Percentiles rank a stretch among this genome's conserved stretches.
Conservation (phyloP, 2,113 vertebrate species). For the Theristicus caerulescens region DNA sequence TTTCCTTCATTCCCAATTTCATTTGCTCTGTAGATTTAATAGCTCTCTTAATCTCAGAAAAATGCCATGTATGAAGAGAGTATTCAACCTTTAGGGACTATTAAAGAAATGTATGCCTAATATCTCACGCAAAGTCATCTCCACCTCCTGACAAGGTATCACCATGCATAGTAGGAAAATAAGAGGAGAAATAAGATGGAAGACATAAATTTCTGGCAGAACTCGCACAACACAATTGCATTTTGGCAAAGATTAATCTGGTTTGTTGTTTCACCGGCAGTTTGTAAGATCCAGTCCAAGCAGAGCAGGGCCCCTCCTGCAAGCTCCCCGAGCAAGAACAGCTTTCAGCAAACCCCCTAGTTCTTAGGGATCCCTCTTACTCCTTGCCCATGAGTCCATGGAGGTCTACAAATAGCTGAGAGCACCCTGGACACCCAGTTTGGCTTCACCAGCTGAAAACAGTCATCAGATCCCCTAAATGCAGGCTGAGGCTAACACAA, state of each 20-base stretch:
- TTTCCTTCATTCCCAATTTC: conserved; percentile 51
- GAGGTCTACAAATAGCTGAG: background rate
- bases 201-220: background rate
- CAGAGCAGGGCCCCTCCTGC: background rate
- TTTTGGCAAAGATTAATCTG: background rate
- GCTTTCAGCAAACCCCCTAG: background rate
- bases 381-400: background rate
- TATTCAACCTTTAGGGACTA: conserved; percentile 29
- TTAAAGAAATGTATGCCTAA: conserved; percentile 8
- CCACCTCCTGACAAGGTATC: background rate
- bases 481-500: background rate
- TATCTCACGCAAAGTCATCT: background rate
- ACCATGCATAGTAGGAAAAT: background rate
- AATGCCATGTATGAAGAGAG: conserved; percentile 5
- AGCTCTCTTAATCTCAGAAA: conserved; percentile 64
- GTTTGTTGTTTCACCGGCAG: background rate
- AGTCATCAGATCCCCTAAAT: background rate
- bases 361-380: background rate
- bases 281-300: background rate
- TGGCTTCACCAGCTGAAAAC: background rate
- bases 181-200: background rate
- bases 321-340: background rate
- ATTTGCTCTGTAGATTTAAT: conserved; percentile 57
- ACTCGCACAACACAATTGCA: background rate
- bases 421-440: background rate